Evolutionary conservation across 2,888 invertebrate genomes (phyloP).

Genomic region (Habroteleia sp.): DNA sequence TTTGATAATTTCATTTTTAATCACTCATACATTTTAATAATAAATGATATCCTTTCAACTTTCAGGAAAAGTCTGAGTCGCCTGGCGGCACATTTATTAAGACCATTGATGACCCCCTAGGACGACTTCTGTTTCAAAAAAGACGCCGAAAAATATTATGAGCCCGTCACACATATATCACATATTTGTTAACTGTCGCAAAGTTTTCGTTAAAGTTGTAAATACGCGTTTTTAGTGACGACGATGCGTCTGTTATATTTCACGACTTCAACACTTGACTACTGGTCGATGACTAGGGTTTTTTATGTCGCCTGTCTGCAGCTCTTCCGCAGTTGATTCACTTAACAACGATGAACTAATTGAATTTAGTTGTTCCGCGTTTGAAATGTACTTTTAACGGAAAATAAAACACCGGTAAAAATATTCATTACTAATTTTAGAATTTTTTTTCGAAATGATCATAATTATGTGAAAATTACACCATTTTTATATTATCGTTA

Average conservation of each 20-base stretch:
- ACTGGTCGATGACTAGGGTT: conserved; percentile 2
- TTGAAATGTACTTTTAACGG: conserved; percentile 2
- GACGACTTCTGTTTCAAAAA: no score
- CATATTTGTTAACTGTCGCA: conserved; percentile 23
- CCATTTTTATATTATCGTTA: no score
- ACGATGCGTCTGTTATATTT: conserved; percentile 29
- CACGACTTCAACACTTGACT: conserved; percentile 41
- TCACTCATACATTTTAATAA: no score
- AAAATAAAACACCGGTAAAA: not conserved
- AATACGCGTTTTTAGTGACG: conserved; percentile 30
- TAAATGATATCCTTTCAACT: no score
- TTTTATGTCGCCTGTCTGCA: conserved; percentile 15
- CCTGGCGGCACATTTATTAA: no score
- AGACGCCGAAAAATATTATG: no score
- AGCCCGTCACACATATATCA: conserved; percentile 14
- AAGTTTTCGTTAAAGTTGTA: conserved; percentile 31
- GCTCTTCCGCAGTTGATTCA: conserved; percentile 10
- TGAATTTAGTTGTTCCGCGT: conserved; percentile 20
- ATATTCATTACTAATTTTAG: no score
- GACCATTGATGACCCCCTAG: no score
- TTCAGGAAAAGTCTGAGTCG: no score
- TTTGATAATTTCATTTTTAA: no score
- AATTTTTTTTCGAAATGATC: not conserved
- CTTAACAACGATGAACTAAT: conserved; percentile 25
- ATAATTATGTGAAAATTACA: no score